phyloP scores from a whole-genome alignment of 2,888 invertebrate genomes.

The Steromphala cineraria region DNA sequence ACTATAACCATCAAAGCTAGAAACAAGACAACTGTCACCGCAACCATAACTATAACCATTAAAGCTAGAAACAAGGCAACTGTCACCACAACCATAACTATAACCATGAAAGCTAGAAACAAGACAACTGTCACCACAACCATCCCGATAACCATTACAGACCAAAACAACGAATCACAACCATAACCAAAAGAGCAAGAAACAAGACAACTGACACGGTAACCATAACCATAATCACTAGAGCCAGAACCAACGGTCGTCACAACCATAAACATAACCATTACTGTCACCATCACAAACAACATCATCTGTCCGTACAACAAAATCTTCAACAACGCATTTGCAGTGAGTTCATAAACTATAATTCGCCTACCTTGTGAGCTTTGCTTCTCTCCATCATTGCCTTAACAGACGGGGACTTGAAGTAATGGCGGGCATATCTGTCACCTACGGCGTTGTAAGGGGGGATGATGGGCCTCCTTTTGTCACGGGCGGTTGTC shows the following conservation, averaged over 20 bases:
- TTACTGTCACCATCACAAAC: neutral
- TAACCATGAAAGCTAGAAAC: no score
- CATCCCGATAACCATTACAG: neutral
- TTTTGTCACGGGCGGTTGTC: slow-evolving; percentile 31
- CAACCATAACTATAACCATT: no score
- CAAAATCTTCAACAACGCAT: no score
- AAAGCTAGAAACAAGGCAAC: no score
- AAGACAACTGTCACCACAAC: no score
- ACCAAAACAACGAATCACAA: neutral
- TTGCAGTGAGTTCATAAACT: neutral
- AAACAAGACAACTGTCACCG: no score
- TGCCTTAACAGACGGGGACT: slow-evolving; percentile 56
- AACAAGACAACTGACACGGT: neutral
- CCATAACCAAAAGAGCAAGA: no score
- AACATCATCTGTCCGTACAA: neutral
- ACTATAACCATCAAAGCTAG: no score
- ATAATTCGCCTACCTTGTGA: slow-evolving; percentile 33
- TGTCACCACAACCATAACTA: no score
- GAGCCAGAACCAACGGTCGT: neutral
- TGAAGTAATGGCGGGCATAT: slow-evolving; percentile 64
- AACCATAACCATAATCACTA: neutral
- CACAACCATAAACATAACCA: neutral
- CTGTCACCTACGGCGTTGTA: slow-evolving; percentile 64
- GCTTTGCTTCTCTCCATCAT: slow-evolving; percentile 42
- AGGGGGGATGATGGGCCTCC: slow-evolving; percentile 65